Evolutionary conservation across 2,797 vertebrate species (phyloP).

Genomic region (Columba guinea): DNA sequence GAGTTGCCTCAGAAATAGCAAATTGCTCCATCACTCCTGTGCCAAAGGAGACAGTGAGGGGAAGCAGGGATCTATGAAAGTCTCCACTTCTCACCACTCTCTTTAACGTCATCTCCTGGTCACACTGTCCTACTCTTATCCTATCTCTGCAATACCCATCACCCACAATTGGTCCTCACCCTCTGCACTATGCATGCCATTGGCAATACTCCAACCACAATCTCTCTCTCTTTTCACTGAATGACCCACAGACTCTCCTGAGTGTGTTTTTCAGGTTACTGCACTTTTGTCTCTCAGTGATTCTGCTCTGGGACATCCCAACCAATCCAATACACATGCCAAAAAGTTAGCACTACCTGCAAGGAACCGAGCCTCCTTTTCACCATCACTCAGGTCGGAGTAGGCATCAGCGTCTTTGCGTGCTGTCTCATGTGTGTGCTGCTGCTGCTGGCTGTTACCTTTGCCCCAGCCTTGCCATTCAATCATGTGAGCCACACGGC

Average conservation of each 20-base stretch:
- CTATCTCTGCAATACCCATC: background rate
- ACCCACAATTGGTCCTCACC: background rate
- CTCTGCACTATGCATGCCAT: background rate
- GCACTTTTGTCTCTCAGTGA: background rate
- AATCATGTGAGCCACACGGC: slow-evolving; percentile 98
- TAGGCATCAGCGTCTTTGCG: slow-evolving; percentile 92
- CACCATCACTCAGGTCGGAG: slow-evolving; percentile 96
- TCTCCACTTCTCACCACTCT: background rate
- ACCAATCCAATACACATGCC: background rate
- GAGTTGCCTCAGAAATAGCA: slow-evolving; percentile 96
- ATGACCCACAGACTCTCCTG: background rate
- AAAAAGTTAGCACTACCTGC: slow-evolving; percentile 81
- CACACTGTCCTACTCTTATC: background rate
- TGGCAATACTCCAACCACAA: background rate
- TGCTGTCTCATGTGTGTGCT: slow-evolving; percentile 79
- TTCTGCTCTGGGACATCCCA: background rate
- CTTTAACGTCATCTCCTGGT: background rate
- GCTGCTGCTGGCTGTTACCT: slow-evolving; percentile 77
- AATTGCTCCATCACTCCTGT: slow-evolving; percentile 96
- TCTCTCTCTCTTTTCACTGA: background rate
- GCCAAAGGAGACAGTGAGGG: background rate
- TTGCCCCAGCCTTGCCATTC: slow-evolving; percentile 99
- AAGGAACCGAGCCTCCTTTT: slow-evolving; percentile 96
- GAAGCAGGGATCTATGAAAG: background rate
- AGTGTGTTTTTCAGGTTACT: background rate